Conservation (phyloP, 2,797 vertebrate genomes). For the Macropodus opercularis region DNA sequence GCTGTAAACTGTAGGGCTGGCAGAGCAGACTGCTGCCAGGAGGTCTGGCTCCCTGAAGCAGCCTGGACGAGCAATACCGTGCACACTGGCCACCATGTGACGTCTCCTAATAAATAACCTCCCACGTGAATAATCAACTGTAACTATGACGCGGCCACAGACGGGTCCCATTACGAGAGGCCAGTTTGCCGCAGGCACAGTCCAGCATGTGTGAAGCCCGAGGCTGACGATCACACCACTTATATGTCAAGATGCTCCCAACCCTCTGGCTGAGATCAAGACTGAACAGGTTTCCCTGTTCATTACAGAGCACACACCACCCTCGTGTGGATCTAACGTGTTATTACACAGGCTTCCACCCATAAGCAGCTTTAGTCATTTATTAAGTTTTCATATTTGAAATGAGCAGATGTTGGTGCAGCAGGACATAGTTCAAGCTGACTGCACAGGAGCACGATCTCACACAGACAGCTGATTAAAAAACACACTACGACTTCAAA, state of each 20-base stretch:
- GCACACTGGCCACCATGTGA: no score
- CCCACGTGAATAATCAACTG: slow-evolving; percentile 16
- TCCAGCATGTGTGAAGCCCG: slow-evolving; percentile 45
- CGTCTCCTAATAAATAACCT: no score
- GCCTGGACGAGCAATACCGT: not conserved
- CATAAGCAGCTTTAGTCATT: not conserved
- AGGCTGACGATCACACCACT: slow-evolving; percentile 42
- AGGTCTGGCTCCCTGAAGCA: slow-evolving; percentile 3
- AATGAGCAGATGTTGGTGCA: not conserved
- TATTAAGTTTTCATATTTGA: not conserved
- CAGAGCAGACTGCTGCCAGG: slow-evolving; percentile 5
- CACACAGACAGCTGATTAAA: no score
- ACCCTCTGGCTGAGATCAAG: slow-evolving; percentile 24
- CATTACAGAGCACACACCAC: slow-evolving; percentile 50
- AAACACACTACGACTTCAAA: no score
- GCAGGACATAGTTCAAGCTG: not conserved
- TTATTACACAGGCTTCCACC: slow-evolving; percentile 27
- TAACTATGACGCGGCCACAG: slow-evolving; percentile 15
- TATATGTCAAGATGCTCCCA: slow-evolving; percentile 31
- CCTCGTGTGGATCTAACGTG: slow-evolving; percentile 50
- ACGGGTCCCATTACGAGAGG: slow-evolving; percentile 21
- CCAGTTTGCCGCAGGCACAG: slow-evolving; percentile 39
- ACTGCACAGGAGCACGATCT: not conserved
- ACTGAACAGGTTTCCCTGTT: slow-evolving; percentile 9
- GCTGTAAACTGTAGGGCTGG: slow-evolving; percentile 8